Evolutionary conservation across 2,113 vertebrate species (phyloP), one percentile per base, ranked within the genome.

Genomic region (Phyllostomus discolor): DNA sequence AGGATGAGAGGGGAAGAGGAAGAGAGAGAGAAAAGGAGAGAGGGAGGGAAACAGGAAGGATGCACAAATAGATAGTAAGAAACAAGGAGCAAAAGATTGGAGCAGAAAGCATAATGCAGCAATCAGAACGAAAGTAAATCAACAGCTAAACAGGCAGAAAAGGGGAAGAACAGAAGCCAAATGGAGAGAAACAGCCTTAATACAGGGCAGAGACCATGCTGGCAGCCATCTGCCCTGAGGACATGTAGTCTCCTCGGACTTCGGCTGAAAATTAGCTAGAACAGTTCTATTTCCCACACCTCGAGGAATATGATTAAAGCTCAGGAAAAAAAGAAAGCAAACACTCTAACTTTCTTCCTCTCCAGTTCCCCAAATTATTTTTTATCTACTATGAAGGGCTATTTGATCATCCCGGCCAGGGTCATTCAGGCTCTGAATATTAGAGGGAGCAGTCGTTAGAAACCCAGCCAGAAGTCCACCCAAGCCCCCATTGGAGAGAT

Each of bases 141-240:
- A 33, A 7, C 35, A 16, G 70, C 17, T 24, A 11, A 54, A 88
- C 9, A 62, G 11, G 28, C 57, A 20, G 35, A 62, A 31, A 84
- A 38, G 69, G 80, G 46, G 35, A 43, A 24, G 66, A 24, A 62
- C n/a, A 11, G 46, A 79, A 52, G 54, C 16, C 4, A 20, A 12
- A 4, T 1, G 54, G 24, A 52, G 70, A 64, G 54, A 52, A 80
- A 26, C 14, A 52, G 50, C 66, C 9, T 82, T 33, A 3, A 14
- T 10, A 6, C 1, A 0, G 10, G 7, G 16, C 2, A 10, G 46
- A 14, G 6, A 2, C 0, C 10, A 14, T 0, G 10, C 2, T 38
- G 41, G 19, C 72, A 2, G 43, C 26, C 41, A 20, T 28, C 52
- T 46, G 52, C 33, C 86, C 57, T 2, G 19, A 62, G 2, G 26